phyloP scores from a whole-genome alignment of 2,888 invertebrate genomes.

The Portevinia maculata region DNA sequence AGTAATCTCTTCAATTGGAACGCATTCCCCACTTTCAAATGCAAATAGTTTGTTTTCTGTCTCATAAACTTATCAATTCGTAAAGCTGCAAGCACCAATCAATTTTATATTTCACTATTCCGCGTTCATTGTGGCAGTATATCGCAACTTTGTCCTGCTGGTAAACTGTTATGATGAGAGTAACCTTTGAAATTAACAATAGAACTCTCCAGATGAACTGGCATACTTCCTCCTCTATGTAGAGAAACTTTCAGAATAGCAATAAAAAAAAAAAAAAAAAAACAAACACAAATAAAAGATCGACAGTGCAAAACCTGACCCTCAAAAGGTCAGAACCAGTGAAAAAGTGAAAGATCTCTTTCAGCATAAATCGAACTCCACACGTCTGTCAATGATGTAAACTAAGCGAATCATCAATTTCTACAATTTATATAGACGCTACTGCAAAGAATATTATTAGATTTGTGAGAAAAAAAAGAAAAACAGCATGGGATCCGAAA shows the following conservation, averaged over 20 bases:
- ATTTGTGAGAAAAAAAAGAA: conserved; percentile 35
- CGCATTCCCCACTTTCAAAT: not conserved
- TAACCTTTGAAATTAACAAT: conserved; percentile 20
- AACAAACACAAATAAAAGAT: too few relatives aligned
- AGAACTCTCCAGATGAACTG: conserved; percentile 29
- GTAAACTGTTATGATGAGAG: conserved; percentile 28
- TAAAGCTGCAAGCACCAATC: conserved; percentile 61
- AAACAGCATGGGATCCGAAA: conserved; percentile 75
- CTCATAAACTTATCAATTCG: too few relatives aligned
- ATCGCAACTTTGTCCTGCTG: conserved; percentile 14
- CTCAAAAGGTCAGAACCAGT: conserved; percentile 35
- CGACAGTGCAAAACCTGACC: conserved; percentile 26
- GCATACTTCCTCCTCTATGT: not conserved
- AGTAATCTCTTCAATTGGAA: not conserved
- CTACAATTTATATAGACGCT: conserved; percentile 13
- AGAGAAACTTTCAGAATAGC: conserved; percentile 24
- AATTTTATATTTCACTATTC: conserved; percentile 45
- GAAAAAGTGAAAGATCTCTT: conserved; percentile 26
- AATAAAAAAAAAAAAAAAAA: conserved; percentile 8
- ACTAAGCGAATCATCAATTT: conserved; percentile 10
- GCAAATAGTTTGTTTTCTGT: conserved; percentile 17
- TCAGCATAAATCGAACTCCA: not conserved
- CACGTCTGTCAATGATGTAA: conserved; percentile 46
- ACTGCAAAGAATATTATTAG: conserved; percentile 23
- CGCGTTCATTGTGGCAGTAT: conserved; percentile 9